Base-by-base conservation (phyloP, 2,888 invertebrate genomes). In the Philhelius pedissequus region DNA sequence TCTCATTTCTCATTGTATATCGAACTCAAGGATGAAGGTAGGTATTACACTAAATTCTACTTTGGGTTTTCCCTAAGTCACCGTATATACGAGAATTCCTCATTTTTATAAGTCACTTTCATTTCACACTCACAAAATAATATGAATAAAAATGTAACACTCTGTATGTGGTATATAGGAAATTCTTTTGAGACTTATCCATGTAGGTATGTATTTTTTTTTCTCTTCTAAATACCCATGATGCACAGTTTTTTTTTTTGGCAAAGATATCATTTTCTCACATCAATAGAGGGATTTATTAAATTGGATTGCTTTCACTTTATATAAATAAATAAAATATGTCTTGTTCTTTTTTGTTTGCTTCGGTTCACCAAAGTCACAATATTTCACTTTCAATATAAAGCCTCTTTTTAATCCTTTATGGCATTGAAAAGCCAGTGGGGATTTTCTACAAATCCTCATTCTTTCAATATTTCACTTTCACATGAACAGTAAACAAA, bases 381-480 rank as follows among this genome's bases (percentile, higher is more conserved):
- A 52, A 43, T 43, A 64, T 70, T 64, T 71, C 79, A 73, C 73
- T 73, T 73, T 48, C 32, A 50, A 64, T n/a, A 40, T 27, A 64
- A 64, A 66, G 54, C 54, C 54, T 27, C 40, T 3, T 66, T 73
- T 52, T 52, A 74, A 69, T 80, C 79, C 60, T 69, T 68, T 40
- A 54, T 54, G 54, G 7, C 32, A 30, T 35, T 58, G 22, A 40
- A 40, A 40, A 52, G 15, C 64, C 64, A 13, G 20, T 18, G 30
- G 48, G 64, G 64, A 64, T 64, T 48, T 70, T 40, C 22, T 20
- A 56, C 30, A 40, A 58, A 73, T 40, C 73, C 22, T 50, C 60
- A 58, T 48, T 15, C 48, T 70, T 48, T 64, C 38, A 66, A 62
- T n/a, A n/a, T 56, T 75, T 76, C 66, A 66, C 79, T 79, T 70